Evolutionary conservation across 2,888 invertebrate species (phyloP).

Genomic region (Melanostoma mellinum): DNA sequence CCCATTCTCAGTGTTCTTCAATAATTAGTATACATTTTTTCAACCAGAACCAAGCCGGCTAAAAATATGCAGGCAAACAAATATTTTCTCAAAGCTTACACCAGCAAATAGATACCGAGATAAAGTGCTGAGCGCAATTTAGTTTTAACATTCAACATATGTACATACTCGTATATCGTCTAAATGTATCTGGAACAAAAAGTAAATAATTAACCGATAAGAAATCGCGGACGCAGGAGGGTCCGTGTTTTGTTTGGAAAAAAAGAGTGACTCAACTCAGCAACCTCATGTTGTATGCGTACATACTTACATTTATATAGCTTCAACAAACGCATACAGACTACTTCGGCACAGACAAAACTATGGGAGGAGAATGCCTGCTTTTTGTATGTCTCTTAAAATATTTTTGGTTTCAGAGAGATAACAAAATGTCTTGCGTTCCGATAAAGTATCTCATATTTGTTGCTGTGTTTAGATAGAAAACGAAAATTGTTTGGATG

Average conservation of each 20-base stretch:
- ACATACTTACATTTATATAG: too few relatives aligned
- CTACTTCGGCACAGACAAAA: background rate
- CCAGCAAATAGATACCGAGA: slow-evolving; percentile 18
- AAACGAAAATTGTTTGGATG: slow-evolving; percentile 4
- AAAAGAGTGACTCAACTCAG: slow-evolving; percentile 29
- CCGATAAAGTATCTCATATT: slow-evolving; percentile 46
- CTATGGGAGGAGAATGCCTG: slow-evolving; percentile 27
- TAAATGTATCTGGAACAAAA: slow-evolving; percentile 62
- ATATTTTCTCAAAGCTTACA: slow-evolving; percentile 29
- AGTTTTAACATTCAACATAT: background rate
- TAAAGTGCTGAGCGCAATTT: slow-evolving; percentile 29
- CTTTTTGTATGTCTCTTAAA: slow-evolving; percentile 29
- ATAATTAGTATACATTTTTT: background rate
- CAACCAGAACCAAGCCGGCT: background rate
- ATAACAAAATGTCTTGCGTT: slow-evolving; percentile 51
- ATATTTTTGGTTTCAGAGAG: slow-evolving; percentile 40
- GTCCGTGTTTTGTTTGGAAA: background rate
- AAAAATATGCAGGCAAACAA: slow-evolving; percentile 19
- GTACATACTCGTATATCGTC: slow-evolving; percentile 27
- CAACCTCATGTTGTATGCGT: background rate
- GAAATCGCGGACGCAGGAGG: slow-evolving; percentile 42
- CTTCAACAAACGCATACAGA: slow-evolving; percentile 2
- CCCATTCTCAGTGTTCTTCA: background rate
- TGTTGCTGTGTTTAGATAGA: slow-evolving; percentile 13
- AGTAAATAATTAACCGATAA: slow-evolving; percentile 65